Evolutionary conservation across 92 coral and sea anemone genomes (phyloP).

Genomic region (Siderastrea siderea): DNA sequence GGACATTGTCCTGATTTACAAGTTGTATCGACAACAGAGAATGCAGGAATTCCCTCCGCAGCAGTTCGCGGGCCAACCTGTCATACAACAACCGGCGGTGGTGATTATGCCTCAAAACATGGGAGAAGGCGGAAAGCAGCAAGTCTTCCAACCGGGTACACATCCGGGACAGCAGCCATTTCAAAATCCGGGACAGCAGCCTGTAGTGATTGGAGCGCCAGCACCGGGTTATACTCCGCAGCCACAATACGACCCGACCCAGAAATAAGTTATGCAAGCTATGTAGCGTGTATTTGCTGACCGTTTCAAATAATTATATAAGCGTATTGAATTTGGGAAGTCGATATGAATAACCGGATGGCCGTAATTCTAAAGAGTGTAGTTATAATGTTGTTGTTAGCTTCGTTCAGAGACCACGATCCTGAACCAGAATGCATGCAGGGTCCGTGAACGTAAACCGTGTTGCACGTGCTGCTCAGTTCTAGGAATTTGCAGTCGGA

Average conservation of each 20-base stretch:
- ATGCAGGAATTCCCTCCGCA: not conserved
- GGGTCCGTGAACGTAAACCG: no score
- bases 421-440: no score
- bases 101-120: constrained; percentile 3
- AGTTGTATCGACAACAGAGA: constrained; percentile 44
- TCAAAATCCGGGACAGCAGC: constrained; percentile 32
- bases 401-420: no score
- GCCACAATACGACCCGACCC: not conserved
- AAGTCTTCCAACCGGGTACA: constrained; percentile 8
- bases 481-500: no score
- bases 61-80: not conserved
- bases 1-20: constrained; percentile 60
- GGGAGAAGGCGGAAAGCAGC: not conserved
- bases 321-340: no score
- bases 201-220: not conserved
- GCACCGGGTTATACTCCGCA: not conserved
- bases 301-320: no score
- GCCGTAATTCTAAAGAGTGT: no score
- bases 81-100: constrained; percentile 20
- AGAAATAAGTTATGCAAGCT: not conserved
- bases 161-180: constrained; percentile 31
- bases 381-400: no score
- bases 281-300: no score
- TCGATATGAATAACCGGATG: no score
- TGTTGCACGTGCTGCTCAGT: no score